A percentile compares a stretch with the other conserved stretches of the same genome.
These are phyloP conservation scores for Rhaphigaster nebulosa DNA, from an alignment of 2,888 invertebrate genomes.

Conservation along the genomic window DNA sequence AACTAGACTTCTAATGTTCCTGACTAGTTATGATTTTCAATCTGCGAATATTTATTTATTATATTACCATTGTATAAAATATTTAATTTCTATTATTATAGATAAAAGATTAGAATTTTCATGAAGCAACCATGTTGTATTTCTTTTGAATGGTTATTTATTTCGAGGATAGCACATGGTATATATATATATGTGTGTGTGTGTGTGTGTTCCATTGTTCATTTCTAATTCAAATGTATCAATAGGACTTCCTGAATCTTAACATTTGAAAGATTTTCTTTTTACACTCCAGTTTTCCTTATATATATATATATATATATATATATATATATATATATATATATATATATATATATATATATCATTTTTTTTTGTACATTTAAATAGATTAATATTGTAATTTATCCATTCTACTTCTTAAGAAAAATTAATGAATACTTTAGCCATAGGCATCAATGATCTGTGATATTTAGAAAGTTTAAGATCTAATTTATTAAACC, in stretches of 20 bases:
- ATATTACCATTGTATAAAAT: constrained; percentile 7
- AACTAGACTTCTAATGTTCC: constrained; percentile 31
- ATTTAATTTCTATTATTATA: constrained; percentile 25
- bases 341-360: neutral
- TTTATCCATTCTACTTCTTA: constrained; percentile 47
- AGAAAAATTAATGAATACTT: constrained; percentile 7
- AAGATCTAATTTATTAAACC: constrained; percentile 51
- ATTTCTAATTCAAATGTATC: neutral
- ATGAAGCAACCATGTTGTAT: neutral
- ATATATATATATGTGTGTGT: neutral
- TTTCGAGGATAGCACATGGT: neutral
- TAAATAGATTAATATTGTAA: constrained; percentile 1
- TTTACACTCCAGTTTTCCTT: constrained; percentile 8
- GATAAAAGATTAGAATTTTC: neutral
- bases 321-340: neutral
- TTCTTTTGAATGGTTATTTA: neutral
- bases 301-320: neutral
- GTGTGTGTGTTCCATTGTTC: neutral
- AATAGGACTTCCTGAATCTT: neutral
- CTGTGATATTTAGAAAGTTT: constrained; percentile 55
- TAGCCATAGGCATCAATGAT: constrained; percentile 55
- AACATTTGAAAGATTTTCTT: neutral
- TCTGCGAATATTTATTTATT: constrained; percentile 31
- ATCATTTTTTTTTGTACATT: constrained; percentile 5
- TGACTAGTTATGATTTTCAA: constrained; percentile 43